phyloP scores from a whole-genome alignment of 2,797 vertebrate species.

The Pangasius djambal region DNA sequence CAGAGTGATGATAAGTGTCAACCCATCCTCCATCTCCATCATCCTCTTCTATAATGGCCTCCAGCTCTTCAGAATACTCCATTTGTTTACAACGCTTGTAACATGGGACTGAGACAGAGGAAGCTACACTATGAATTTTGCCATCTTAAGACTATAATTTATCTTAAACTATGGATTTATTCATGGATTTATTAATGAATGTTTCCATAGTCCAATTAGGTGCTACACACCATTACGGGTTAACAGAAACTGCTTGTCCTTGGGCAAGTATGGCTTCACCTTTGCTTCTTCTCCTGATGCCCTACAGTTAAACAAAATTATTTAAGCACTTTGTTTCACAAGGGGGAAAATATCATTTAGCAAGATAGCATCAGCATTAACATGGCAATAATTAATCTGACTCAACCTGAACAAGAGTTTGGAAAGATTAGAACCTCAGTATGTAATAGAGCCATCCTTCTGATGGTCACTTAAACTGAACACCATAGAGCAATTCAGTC shows the following conservation, averaged over 20 bases:
- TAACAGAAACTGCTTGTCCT: slow-evolving; percentile 94
- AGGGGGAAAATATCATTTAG: neutral
- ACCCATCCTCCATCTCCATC: slow-evolving; percentile 99
- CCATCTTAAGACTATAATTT: neutral
- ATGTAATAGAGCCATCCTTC: neutral
- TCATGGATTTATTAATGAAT: neutral
- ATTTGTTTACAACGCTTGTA: slow-evolving; percentile 99
- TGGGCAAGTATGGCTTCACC: slow-evolving; percentile 92
- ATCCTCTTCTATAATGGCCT: slow-evolving; percentile 99
- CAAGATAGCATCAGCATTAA: neutral
- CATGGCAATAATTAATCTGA: neutral
- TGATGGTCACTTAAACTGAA: neutral
- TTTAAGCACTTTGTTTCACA: neutral
- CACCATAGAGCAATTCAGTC: neutral
- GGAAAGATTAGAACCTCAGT: neutral
- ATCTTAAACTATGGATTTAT: neutral
- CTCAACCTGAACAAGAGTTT: neutral
- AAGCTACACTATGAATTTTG: neutral
- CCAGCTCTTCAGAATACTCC: slow-evolving; percentile 97
- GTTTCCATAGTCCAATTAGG: neutral
- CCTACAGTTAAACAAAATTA: slow-evolving; percentile 70
- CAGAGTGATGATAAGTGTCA: slow-evolving; percentile 95
- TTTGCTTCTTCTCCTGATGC: slow-evolving; percentile 92
- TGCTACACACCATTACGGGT: slow-evolving; percentile 91
- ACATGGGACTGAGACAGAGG: slow-evolving; percentile 84